Conservation (phyloP, 2,888 invertebrate species). For the Artemia sp. region DNA sequence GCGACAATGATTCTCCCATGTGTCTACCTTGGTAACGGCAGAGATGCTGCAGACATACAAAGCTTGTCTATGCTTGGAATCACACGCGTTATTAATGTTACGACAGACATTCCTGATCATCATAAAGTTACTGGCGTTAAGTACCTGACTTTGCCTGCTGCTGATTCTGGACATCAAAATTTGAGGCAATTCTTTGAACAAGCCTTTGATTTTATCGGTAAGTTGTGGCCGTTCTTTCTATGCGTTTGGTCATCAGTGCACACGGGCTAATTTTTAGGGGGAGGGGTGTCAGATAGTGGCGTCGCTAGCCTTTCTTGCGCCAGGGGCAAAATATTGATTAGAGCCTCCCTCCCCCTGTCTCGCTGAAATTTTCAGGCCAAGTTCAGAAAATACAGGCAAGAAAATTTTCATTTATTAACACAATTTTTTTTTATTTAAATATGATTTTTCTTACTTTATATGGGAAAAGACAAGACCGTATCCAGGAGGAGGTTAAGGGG, state of each 20-base stretch:
- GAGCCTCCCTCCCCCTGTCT: no score
- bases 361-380: no score
- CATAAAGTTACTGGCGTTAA: constrained; percentile 47
- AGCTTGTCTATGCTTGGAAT: constrained; percentile 48
- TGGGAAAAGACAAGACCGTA: no score
- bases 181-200: constrained; percentile 73
- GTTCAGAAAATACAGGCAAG: no score
- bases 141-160: constrained; percentile 61
- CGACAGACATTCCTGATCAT: constrained; percentile 53
- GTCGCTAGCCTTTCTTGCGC: neutral
- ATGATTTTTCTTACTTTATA: no score
- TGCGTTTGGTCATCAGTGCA: neutral
- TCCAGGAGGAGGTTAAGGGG: no score
- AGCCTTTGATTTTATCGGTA: constrained; percentile 68
- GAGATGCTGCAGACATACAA: constrained; percentile 54
- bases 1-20: constrained; percentile 61
- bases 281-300: neutral
- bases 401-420: no score
- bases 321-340: neutral
- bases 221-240: constrained; percentile 31
- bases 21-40: constrained; percentile 62
- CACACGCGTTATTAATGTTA: constrained; percentile 61
- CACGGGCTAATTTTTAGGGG: neutral
- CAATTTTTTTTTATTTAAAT: no score
- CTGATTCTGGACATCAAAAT: constrained; percentile 66